A percentile compares a stretch with the other conserved stretches of the same genome.
Conservation (phyloP, 2,797 vertebrate genomes). For the Urophycis tenuis region DNA sequence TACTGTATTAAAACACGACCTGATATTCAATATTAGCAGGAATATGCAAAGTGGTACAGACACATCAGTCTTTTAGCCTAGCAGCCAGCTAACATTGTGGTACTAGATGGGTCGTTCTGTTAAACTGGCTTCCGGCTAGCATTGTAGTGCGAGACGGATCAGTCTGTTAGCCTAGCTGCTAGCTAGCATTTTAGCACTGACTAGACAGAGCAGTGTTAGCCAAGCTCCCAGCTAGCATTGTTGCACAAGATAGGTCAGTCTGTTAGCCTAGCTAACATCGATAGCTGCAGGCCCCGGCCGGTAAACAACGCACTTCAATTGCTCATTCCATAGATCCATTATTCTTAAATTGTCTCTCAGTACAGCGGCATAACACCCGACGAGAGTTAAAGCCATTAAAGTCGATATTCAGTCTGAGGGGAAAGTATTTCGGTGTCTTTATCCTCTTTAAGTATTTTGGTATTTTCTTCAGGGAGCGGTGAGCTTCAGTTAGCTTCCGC, state of each 20-base stretch:
- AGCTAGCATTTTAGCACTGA: neutral
- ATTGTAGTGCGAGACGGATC: neutral
- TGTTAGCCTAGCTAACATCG: neutral
- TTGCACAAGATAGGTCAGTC: neutral
- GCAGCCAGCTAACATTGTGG: neutral
- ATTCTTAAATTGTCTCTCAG: neutral
- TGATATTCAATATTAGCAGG: constrained; percentile 19
- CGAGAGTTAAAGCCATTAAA: neutral
- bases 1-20: neutral
- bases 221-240: too few relatives aligned
- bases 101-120: neutral
- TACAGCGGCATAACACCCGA: neutral
- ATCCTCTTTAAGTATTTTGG: neutral
- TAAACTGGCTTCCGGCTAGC: neutral
- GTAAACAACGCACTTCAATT: neutral
- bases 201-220: too few relatives aligned
- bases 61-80: neutral
- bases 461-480: too few relatives aligned
- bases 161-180: neutral
- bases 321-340: neutral
- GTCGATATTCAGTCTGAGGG: neutral
- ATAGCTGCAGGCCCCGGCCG: constrained; percentile 1
- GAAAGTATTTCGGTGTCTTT: neutral
- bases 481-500: too few relatives aligned
- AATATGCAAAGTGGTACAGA: neutral